Base-by-base conservation (phyloP, 2,888 invertebrate species). In the Elmis aenea region DNA sequence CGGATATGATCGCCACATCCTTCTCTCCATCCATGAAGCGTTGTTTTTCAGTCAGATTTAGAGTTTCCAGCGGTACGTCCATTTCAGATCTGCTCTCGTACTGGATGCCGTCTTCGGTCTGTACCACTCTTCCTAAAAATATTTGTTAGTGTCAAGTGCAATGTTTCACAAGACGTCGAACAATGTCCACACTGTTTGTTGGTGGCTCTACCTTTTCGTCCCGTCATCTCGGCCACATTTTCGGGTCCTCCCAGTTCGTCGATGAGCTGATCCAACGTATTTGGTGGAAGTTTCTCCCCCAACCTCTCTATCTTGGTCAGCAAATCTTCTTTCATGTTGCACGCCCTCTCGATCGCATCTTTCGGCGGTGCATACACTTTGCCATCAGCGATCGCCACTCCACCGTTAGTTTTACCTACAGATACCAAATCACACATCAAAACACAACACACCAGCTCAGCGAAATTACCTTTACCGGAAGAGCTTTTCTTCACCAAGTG, bases 171-270 rank as follows among this genome's bases (percentile, higher is more conserved):
- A n/a, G n/a, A n/a, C n/a, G n/a, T n/a, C n/a, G n/a, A n/a, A n/a
- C n/a, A n/a, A n/a, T 13, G 13, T 6, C 13, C 26, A 26, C n/a
- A 11, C 12, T 11, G 11, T 26, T 13, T 9, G 13, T 13, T 26
- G 13, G 9, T 24, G 5, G 24, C 9, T 4, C 22, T 25, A 47
- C 95, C 95, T 58, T 95, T 93, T 32, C 97, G 78, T 0, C 99
- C 99, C 0, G 99, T 99, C 99, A 99, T 99, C 81, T 99, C 97
- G 0, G 99, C 97, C 0, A 99, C 99, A 69, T 91, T 90, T 52
- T 95, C 93, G 0, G 96, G 90, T 1, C 99, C 99, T 27, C 99
- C 99, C 5, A 99, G 77, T 62, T 95, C 93, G 68, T 99, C 97
- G 46, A 99, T 97, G 6, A 99, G 75, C 66, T 99, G 95, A 75